Evolutionary conservation across 1,140 invertebrate genomes (phyloP).

Genomic region (Pomacea maculata): DNA sequence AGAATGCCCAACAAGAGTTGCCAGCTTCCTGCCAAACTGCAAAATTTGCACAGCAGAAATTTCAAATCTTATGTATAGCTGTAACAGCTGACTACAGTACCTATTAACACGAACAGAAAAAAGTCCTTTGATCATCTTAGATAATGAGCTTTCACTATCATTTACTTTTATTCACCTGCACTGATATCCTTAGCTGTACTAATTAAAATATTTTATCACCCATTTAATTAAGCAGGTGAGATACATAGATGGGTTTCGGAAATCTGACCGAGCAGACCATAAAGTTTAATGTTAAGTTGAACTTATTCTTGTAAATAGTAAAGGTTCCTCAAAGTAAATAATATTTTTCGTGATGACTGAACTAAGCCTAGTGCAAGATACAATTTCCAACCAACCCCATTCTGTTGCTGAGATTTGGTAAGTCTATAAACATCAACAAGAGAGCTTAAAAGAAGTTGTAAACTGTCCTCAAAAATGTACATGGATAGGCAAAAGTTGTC

Average conservation of each 20-base stretch:
- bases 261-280: background rate
- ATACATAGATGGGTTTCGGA: background rate
- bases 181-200: background rate
- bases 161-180: background rate
- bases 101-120: background rate
- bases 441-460: too few relatives aligned
- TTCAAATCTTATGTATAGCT: background rate
- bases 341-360: too few relatives aligned
- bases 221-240: background rate
- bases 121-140: too few relatives aligned
- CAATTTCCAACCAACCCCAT: background rate
- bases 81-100: background rate
- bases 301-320: constrained; percentile 10
- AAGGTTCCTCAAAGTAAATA: background rate
- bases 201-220: background rate
- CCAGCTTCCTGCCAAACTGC: constrained; percentile 44
- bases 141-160: background rate
- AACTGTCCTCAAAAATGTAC: too few relatives aligned
- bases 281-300: background rate
- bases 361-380: too few relatives aligned
- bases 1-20: constrained; percentile 43
- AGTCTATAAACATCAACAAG: too few relatives aligned
- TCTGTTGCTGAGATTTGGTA: too few relatives aligned
- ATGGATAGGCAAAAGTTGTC: too few relatives aligned
- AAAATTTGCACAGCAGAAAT: constrained; percentile 14